These are phyloP conservation scores for Etheostoma nigrum DNA, from an alignment of 2,797 vertebrate genomes.

Conservation along the genomic window DNA sequence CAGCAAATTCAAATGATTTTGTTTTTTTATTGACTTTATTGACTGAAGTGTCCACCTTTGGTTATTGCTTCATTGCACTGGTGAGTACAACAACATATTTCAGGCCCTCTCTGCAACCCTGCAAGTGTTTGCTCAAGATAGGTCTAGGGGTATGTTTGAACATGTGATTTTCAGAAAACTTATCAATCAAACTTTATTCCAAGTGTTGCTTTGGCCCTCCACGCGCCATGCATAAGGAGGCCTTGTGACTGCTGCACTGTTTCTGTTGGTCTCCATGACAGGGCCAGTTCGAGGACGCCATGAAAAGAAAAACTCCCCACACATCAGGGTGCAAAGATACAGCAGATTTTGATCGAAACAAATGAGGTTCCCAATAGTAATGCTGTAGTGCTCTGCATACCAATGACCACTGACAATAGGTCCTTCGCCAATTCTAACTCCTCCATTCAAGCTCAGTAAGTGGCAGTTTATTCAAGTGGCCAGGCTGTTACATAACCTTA, in stretches of 20 bases:
- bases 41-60: slow-evolving; percentile 1
- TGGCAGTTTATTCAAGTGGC: slow-evolving; percentile 71
- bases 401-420: slow-evolving; percentile 70
- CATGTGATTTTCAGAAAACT: slow-evolving; percentile 38
- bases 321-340: slow-evolving; percentile 50
- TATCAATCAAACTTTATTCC: slow-evolving; percentile 16
- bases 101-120: background rate
- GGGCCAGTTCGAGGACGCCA: slow-evolving; percentile 17
- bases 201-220: slow-evolving; percentile 29
- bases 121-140: slow-evolving; percentile 48
- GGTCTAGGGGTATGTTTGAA: slow-evolving; percentile 23
- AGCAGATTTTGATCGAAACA: slow-evolving; percentile 58
- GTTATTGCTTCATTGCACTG: slow-evolving; percentile 14
- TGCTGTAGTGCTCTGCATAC: slow-evolving; percentile 65
- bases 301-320: slow-evolving; percentile 44
- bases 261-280: slow-evolving; percentile 24
- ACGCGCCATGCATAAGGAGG: slow-evolving; percentile 3
- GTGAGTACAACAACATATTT: slow-evolving; percentile 3
- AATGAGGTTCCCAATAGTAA: slow-evolving; percentile 50
- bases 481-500: slow-evolving; percentile 76
- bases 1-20: background rate
- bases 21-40: background rate
- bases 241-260: slow-evolving; percentile 19
- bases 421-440: slow-evolving; percentile 57
- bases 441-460: slow-evolving; percentile 69